Evolutionary conservation across 1,140 invertebrate species (phyloP).

Genomic region (Brachionus koreanus): DNA sequence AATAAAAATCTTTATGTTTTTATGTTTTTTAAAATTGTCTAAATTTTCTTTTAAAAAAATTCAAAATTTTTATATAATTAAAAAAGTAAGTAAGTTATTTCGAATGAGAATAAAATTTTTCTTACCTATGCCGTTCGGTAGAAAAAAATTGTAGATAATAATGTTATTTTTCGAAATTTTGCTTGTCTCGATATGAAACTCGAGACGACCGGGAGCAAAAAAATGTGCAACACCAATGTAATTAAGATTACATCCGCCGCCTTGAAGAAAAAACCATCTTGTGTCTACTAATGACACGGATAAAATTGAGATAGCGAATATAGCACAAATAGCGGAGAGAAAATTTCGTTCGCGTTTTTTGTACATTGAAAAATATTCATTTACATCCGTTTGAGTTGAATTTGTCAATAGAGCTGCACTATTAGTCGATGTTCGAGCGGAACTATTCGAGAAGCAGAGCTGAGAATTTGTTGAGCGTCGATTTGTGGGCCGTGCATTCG

Average conservation of each 20-base stretch:
- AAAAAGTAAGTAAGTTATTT: neutral
- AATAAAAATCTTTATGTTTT: too few species aligned
- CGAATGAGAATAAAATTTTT: neutral
- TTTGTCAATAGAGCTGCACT: neutral
- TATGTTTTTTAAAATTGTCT: too few species aligned
- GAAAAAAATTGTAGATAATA: conserved; percentile 31
- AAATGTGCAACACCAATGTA: conserved; percentile 40
- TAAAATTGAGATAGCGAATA: conserved; percentile 14
- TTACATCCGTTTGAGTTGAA: neutral
- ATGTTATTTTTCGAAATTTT: conserved; percentile 33
- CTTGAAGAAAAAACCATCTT: conserved; percentile 41
- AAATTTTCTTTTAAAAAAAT: too few species aligned
- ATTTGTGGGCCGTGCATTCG: neutral
- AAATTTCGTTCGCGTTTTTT: conserved; percentile 44
- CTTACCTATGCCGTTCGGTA: conserved; percentile 38
- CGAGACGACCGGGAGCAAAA: conserved; percentile 43
- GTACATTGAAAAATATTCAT: neutral
- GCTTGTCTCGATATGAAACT: conserved; percentile 13
- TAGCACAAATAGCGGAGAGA: conserved; percentile 23
- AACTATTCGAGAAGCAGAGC: neutral
- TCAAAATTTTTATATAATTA: too few species aligned
- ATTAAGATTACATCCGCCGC: conserved; percentile 40
- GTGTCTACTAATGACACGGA: conserved; percentile 19
- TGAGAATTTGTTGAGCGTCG: neutral
- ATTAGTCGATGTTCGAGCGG: neutral